phyloP scores from a whole-genome alignment of 2,113 vertebrate genomes.

The Entomyzon cyanotis region DNA sequence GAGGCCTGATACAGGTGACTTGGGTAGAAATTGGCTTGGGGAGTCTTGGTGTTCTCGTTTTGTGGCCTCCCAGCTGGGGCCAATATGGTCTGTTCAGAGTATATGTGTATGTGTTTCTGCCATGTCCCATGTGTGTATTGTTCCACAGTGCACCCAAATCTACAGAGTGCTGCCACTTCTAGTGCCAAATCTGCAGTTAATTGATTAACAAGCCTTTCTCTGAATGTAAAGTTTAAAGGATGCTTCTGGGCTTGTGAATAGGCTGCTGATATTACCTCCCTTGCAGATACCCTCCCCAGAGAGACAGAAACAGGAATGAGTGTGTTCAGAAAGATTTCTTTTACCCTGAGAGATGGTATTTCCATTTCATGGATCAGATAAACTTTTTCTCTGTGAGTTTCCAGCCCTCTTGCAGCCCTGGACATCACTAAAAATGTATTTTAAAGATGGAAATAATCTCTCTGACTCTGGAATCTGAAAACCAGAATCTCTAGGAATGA shows the following conservation, averaged over 20 bases:
- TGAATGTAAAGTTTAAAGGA: not conserved
- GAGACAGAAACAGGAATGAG: not conserved
- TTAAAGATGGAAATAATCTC: not conserved
- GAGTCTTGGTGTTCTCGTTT: not conserved
- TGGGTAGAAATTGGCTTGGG: not conserved
- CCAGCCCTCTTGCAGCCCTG: not conserved
- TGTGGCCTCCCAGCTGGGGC: not conserved
- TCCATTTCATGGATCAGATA: not conserved
- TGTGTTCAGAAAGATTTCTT: not conserved
- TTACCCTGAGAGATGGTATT: not conserved
- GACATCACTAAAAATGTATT: not conserved
- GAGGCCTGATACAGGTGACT: accelerated
- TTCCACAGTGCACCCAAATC: not conserved
- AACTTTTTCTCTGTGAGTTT: not conserved
- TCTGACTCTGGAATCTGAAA: not conserved
- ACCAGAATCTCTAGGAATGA: not conserved
- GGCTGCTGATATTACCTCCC: not conserved
- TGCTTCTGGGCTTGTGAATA: not conserved
- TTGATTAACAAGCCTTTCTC: not conserved
- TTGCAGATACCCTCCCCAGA: not conserved
- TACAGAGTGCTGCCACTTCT: not conserved
- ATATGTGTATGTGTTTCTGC: not conserved
- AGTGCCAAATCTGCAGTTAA: not conserved
- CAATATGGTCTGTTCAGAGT: not conserved
- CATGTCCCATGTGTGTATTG: not conserved